Evolutionary conservation across 1,140 invertebrate genomes (phyloP), one percentile per base, ranked within the genome.

Genomic region (Diuraphis noxia): DNA sequence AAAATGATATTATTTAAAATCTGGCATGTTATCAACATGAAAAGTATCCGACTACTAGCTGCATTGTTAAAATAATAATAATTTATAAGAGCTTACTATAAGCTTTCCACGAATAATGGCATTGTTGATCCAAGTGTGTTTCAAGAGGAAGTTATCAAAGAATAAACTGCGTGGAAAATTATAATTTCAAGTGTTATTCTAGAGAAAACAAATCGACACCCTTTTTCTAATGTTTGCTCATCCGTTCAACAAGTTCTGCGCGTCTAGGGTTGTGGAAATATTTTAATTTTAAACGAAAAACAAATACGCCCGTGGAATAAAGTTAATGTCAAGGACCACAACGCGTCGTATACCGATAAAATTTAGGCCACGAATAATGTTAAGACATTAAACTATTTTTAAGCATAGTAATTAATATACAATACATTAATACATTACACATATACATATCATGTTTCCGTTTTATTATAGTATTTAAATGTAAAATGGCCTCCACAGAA

Each of bases 161-260:
- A 85, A 46, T 46, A 34, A 85, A 85, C 40, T 34, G n/a, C 30
- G 41, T 34, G 30, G n/a, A 46, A 85, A 85, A 46, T 85, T 85
- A 46, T 85, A 85, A 46, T 46, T 46, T 84, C 17, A 46, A 85
- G 82, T 46, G 41, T 85, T 84, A 84, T 41, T 85, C n/a, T 85
- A 85, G 40, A 85, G 82, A 84, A 82, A 84, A 84, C 81, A 84
- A 84, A 85, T 85, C 82, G 82, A 85, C 40, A 46, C 41, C 82
- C 41, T 43, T 41, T 46, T 85, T 85, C n/a, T n/a, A 46, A 46
- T 84, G 40, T 85, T 85, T 85, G n/a, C 30, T 85, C 82, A 46
- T 85, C 36, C 82, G 30, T 85, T 85, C 82, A 40, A 85, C 82
- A 46, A 85, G 41, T 85, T 40, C 40, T 19, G 5, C 10, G 72